Evolutionary conservation across 2,888 invertebrate genomes (phyloP), one percentile per base, ranked within the genome.

Genomic region (Endomychus coccineus): DNA sequence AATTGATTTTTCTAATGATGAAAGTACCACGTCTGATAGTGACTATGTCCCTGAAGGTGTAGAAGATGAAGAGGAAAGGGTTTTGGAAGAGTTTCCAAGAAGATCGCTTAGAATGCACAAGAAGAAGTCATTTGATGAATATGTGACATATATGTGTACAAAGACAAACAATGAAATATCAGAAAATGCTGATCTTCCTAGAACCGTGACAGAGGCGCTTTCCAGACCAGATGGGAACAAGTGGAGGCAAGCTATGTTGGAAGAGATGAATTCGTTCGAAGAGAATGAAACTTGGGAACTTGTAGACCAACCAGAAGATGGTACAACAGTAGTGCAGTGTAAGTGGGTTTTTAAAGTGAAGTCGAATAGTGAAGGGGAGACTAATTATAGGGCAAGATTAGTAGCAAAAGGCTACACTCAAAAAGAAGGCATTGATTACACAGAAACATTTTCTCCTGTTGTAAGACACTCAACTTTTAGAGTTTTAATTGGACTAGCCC

Each of bases 251-350:
- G 55, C 56, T 5, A 55, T 55, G 48, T 7, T 19, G 19, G 49
- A 53, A 16, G 54, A 56, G 34, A 21, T 51, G 24, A n/a, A 46
- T 17, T 42, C 46, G 5, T 53, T 53, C 34, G 41, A 51, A 16
- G 46, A 52, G 25, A 55, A 57, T 31, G 37, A 52, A 23, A 46
- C 53, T 7, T 56, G 54, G 52, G 46, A 49, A 10, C 23, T 56
- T 1, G 36, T 43, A 0, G 16, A 28, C 24, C 16, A 13, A 23
- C 34, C 39, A 12, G 17, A 34, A 29, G 29, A 5, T 10, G 16
- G 24, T 6, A 34, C 34, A 23, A n/a, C n/a, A n/a, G 29, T 38
- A 6, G 38, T 38, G 33, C 4, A 39, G 21, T 36, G 36, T 22
- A 40, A 36, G 32, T 40, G 36, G 36, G 40, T 40, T 15, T 36